Percentiles rank a stretch among this genome's conserved stretches.
Conservation (phyloP, 2,113 vertebrate species). For the Zapornia atra region DNA sequence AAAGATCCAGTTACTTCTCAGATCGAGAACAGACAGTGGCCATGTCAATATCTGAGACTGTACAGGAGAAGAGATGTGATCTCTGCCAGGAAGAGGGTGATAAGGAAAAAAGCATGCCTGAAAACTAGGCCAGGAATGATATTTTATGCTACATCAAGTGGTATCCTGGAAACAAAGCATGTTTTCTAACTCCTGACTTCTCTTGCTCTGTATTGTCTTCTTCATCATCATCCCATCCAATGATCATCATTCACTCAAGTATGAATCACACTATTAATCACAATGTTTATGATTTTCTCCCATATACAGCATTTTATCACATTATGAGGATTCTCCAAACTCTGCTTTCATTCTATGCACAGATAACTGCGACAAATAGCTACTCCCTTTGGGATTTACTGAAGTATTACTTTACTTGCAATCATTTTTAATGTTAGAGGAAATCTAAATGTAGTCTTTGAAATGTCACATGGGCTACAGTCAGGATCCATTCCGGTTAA, state of each 20-base stretch:
- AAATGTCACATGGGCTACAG: background rate
- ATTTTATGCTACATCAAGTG: background rate
- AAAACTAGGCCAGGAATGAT: background rate
- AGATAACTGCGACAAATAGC: background rate
- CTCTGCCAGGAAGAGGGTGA: background rate
- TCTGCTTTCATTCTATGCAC: background rate
- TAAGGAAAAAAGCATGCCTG: background rate
- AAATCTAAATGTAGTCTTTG: constrained; percentile 23
- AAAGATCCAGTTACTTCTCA: background rate
- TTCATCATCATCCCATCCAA: background rate
- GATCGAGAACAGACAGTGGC: background rate
- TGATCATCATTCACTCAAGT: background rate
- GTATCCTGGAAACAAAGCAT: background rate
- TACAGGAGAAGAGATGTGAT: background rate
- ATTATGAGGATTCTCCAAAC: background rate
- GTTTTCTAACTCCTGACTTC: background rate
- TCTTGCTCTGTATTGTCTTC: background rate
- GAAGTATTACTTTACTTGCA: background rate
- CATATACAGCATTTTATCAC: background rate
- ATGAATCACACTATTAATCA: background rate
- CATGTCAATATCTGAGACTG: background rate
- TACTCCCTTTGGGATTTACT: background rate
- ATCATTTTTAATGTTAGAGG: background rate
- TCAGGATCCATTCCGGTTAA: background rate
- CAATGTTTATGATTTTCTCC: background rate